Conservation (phyloP, 35 echinoderm and acorn worm genomes). For the Holothuria glaberrima region DNA sequence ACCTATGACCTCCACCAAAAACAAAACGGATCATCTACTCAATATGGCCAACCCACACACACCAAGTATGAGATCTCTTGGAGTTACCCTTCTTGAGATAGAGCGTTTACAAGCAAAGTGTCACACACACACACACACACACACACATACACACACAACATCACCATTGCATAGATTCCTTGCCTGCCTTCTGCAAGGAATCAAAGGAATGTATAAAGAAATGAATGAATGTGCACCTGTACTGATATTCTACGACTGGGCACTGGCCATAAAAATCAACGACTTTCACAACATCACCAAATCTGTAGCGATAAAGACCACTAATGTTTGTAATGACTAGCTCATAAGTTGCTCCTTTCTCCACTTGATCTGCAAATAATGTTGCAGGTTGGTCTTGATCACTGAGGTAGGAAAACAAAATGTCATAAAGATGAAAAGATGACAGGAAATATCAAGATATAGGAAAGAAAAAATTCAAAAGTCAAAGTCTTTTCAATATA, state of each 20-base stretch:
- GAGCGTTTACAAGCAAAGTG: too few species aligned
- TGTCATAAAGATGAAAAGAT: too few species aligned
- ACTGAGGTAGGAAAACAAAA: conserved; percentile 25
- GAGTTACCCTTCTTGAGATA: too few species aligned
- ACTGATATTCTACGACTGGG: conserved; percentile 92
- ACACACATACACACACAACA: too few species aligned
- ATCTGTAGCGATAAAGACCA: conserved; percentile 85
- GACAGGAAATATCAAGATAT: too few species aligned
- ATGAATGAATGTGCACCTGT: conserved; percentile 64
- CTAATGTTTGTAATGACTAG: conserved; percentile 91
- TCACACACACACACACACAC: too few species aligned
- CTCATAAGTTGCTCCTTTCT: conserved; percentile 75
- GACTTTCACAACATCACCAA: conserved; percentile 91
- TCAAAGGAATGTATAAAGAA: not conserved
- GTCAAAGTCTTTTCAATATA: not conserved
- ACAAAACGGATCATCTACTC: too few species aligned
- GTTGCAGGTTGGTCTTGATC: conserved; percentile 87
- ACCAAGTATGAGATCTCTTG: too few species aligned
- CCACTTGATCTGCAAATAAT: conserved; percentile 79
- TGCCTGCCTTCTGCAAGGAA: too few species aligned
- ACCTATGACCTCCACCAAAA: too few species aligned
- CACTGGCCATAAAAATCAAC: conserved; percentile 79
- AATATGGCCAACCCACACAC: too few species aligned
- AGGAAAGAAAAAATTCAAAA: not conserved
- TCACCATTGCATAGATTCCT: too few species aligned